Evolutionary conservation across 2,113 vertebrate genomes (phyloP).

Genomic region (Thinocorus orbignyianus): DNA sequence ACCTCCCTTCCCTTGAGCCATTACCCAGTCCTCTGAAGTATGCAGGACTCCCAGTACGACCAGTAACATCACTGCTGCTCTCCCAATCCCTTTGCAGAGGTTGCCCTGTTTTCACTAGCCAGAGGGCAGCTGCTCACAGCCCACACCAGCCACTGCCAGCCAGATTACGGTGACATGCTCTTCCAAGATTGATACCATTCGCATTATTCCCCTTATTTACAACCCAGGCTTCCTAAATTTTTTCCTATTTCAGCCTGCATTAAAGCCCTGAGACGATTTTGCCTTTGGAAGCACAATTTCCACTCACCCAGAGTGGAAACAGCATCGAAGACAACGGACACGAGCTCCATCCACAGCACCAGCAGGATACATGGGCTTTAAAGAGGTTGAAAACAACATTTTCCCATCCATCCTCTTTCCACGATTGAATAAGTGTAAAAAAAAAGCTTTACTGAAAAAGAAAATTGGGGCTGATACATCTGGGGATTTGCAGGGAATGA

Average conservation of each 20-base stretch:
- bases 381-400: not conserved
- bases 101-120: not conserved
- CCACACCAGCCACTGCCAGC: not conserved
- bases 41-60: not conserved
- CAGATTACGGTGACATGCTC: not conserved
- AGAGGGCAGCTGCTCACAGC: not conserved
- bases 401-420: not conserved
- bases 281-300: not conserved
- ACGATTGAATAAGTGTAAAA: not conserved
- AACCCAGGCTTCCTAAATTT: not conserved
- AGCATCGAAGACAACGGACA: not conserved
- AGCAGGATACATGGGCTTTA: not conserved
- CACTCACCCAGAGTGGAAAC: not conserved
- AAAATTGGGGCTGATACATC: not conserved
- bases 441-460: not conserved
- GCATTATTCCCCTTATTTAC: not conserved
- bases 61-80: not conserved
- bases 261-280: not conserved
- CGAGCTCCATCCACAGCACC: fast-evolving
- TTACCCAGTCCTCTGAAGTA: not conserved
- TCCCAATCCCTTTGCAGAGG: not conserved
- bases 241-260: not conserved
- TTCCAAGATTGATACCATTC: not conserved
- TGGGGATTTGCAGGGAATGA: not conserved
- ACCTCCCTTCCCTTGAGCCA: not conserved